Evolutionary conservation across 2,888 invertebrate species (phyloP).

Genomic region (Tachystola acroxantha): DNA sequence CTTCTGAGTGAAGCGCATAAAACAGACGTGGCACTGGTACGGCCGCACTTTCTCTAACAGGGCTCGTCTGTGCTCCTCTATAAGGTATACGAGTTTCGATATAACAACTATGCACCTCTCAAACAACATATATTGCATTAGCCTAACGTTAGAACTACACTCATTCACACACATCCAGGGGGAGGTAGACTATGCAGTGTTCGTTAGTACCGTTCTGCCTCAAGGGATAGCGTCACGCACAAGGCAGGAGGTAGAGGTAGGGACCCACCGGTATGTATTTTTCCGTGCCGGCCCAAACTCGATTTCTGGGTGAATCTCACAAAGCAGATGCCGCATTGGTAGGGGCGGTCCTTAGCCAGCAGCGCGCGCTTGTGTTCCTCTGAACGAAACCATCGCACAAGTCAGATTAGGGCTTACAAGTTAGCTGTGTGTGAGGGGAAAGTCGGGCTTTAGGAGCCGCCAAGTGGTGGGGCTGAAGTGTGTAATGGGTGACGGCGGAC

Average conservation of each 20-base stretch:
- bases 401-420: slow-evolving; percentile 38
- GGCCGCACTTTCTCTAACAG: slow-evolving; percentile 81
- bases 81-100: slow-evolving; percentile 74
- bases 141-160: slow-evolving; percentile 46
- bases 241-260: slow-evolving; percentile 46
- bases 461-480: too few relatives aligned
- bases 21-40: slow-evolving; percentile 85
- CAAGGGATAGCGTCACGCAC: slow-evolving; percentile 54
- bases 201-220: slow-evolving; percentile 62
- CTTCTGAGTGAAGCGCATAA: slow-evolving; percentile 86
- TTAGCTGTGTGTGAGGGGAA: slow-evolving; percentile 19
- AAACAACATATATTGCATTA: slow-evolving; percentile 47
- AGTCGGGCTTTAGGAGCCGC: slow-evolving; percentile 31
- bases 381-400: slow-evolving; percentile 61
- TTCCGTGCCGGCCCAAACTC: slow-evolving; percentile 82
- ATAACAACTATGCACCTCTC: slow-evolving; percentile 66
- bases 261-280: slow-evolving; percentile 79
- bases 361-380: slow-evolving; percentile 69
- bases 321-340: slow-evolving; percentile 82
- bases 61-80: slow-evolving; percentile 80
- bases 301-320: slow-evolving; percentile 83
- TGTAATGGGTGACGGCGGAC: slow-evolving; percentile 38
- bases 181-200: slow-evolving; percentile 54
- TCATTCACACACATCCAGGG: slow-evolving; percentile 71
- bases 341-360: slow-evolving; percentile 74